Evolutionary conservation across 1,140 invertebrate species (phyloP).

Genomic region (Achatina immaculata): DNA sequence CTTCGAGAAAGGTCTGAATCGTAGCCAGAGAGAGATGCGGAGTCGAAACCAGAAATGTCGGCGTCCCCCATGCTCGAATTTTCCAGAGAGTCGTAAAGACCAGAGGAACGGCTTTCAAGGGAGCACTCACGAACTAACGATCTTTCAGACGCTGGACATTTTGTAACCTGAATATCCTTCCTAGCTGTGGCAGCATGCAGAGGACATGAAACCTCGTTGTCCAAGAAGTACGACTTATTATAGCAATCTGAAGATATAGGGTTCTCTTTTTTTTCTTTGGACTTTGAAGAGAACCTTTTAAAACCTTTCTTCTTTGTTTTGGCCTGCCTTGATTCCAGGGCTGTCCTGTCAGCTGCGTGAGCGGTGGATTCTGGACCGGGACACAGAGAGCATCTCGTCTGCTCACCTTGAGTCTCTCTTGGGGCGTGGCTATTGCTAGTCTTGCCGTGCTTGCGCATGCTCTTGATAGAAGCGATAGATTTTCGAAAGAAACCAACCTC

Average conservation of each 20-base stretch:
- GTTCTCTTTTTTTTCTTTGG: constrained; percentile 14
- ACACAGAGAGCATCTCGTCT: constrained; percentile 1
- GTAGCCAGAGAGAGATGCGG: constrained; percentile 30
- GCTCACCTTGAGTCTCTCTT: background rate
- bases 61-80: background rate
- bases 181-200: background rate
- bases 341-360: background rate
- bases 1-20: constrained; percentile 20
- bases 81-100: background rate
- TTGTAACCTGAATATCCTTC: background rate
- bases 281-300: background rate
- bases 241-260: background rate
- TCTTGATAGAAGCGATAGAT: constrained; percentile 18
- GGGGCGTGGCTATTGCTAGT: background rate
- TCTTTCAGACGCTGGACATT: background rate
- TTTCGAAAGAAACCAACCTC: constrained; percentile 27
- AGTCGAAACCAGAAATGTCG: constrained; percentile 25
- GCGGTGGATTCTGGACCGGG: background rate
- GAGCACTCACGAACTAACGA: constrained; percentile 19
- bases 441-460: constrained; percentile 5
- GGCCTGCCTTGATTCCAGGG: background rate
- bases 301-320: constrained; percentile 15
- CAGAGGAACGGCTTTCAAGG: constrained; percentile 23
- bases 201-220: background rate
- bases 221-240: background rate